These are phyloP conservation scores for Apogon talboti DNA, from an alignment of 2,797 vertebrate genomes.

Conservation along the genomic window DNA sequence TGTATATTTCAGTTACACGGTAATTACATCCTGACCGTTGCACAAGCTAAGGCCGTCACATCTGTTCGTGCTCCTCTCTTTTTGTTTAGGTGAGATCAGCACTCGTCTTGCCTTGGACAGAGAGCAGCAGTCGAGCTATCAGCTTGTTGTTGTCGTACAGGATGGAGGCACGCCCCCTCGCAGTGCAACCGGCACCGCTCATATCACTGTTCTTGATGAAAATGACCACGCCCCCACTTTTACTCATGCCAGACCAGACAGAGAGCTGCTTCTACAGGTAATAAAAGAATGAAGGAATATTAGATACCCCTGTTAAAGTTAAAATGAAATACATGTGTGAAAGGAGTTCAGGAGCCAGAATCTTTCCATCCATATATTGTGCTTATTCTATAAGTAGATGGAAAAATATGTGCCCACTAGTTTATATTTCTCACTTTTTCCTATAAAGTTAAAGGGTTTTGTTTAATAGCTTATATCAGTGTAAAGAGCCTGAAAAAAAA, in stretches of 20 bases:
- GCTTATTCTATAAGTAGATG: too few relatives aligned
- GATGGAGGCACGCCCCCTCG: constrained; percentile 93
- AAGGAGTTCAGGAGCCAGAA: too few relatives aligned
- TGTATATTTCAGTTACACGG: background rate
- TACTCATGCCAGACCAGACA: constrained; percentile 84
- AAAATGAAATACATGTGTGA: too few relatives aligned
- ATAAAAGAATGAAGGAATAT: constrained; percentile 43
- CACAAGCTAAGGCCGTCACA: background rate
- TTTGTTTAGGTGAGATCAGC: constrained; percentile 90
- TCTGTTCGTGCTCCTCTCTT: background rate
- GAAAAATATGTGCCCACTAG: too few relatives aligned
- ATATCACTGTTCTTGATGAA: constrained; percentile 92
- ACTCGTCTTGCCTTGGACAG: constrained; percentile 91
- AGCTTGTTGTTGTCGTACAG: constrained; percentile 92
- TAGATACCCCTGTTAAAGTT: background rate
- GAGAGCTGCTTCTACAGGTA: constrained; percentile 91
- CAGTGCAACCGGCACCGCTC: constrained; percentile 91
- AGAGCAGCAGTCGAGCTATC: constrained; percentile 94
- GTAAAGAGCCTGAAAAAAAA: too few relatives aligned
- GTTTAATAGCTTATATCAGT: too few relatives aligned
- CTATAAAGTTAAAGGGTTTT: too few relatives aligned
- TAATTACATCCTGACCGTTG: background rate
- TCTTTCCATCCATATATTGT: too few relatives aligned
- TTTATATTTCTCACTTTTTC: too few relatives aligned
- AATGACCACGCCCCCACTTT: constrained; percentile 93